Evolutionary conservation across 37 sponge, comb jelly and placozoan genomes (phyloP), one percentile per base, ranked within the genome.

Genomic region (Diacarnus erythraeanus): DNA sequence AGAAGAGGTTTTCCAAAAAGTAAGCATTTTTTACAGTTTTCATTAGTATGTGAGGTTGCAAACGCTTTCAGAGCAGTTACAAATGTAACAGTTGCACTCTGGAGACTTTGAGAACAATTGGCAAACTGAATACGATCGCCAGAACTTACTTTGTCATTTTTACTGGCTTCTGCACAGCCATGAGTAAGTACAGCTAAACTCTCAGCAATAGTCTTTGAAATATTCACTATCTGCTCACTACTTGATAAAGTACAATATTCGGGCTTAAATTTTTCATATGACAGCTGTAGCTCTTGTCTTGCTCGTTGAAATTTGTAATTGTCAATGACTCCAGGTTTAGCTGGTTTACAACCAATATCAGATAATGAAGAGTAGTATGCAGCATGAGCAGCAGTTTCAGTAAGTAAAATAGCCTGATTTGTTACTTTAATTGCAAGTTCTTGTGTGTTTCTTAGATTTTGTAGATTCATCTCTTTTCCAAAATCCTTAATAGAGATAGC

Each of bases 361-460:
- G 59, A 58, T 58, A 93, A 31, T 2, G 88, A 88, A 17, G 77
- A 74, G 3, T 83, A 59, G 44, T 94, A 94, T 1, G 95, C 95
- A 21, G 88, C 84, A 0, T 94, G 91, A 10, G 92, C 78, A 1
- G 92, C 85, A n/a, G 88, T 78, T 41, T 94, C 95, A 20, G 89
- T 90, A 2, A 94, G 69, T 0, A 78, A 17, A 22, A 88, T 77
- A 18, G 88, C 92, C 70, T 87, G 84, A 38, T 90, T 88, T 1
- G 89, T 44, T 0, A 93, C n/a, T 23, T 47, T 31, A 3, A 77
- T 56, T 23, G 80, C 83, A 17, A 42, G 27, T 26, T 69, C 31
- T 12, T 69, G 57, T 1, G 87, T 72, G 0, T 42, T 70, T n/a
- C 59, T 27, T 37, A 78, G 47, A 21, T 74, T 69, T 5, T 56